Base-by-base conservation (phyloP, 37 sponge, comb jelly and placozoan species). In the Mnemiopsis leidyi region DNA sequence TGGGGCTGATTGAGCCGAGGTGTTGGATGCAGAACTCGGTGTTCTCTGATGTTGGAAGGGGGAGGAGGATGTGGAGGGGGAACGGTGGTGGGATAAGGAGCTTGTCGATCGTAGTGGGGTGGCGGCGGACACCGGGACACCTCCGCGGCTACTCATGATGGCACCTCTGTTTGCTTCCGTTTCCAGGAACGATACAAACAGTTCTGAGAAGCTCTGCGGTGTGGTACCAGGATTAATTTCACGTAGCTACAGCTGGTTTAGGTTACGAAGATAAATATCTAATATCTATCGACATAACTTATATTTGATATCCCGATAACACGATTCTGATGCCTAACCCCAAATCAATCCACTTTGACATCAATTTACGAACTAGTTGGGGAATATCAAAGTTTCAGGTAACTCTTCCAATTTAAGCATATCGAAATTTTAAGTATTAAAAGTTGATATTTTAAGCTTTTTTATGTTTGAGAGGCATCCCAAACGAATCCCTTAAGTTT, bases 181-280 rank as follows among this genome's bases (percentile, higher is more conserved):
- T 33, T 85, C 90, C 90, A 85, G 90, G 90, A 85, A 85, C 0
- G 90, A 85, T 0, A 85, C 90, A 21, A 85, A 85, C 0, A 85
- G 61, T 33, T 85, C 90, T 3, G 90, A 85, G 90, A 85, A 85
- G 39, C 90, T 85, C 90, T 85, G 90, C 9, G 13, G 61, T 5
- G 13, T 5, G 61, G 61, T 18, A 48, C 9, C 13, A 18, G 9
- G 61, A 13, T 48, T 48, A 48, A 48, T 48, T 48, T 48, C 5
- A n/a, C n/a, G n/a, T n/a, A n/a, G n/a, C n/a, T n/a, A n/a, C n/a
- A n/a, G n/a, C n/a, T n/a, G n/a, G n/a, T n/a, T n/a, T n/a, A 36
- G 37, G 9, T 21, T 67, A 67, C 68, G 68, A 67, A 20, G 13
- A 20, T 21, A 20, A 67, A 67, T 67, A 67, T 67, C 68, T n/a